Evolutionary conservation across 2,113 vertebrate species (phyloP).

Genomic region (Lutjanus erythropterus): DNA sequence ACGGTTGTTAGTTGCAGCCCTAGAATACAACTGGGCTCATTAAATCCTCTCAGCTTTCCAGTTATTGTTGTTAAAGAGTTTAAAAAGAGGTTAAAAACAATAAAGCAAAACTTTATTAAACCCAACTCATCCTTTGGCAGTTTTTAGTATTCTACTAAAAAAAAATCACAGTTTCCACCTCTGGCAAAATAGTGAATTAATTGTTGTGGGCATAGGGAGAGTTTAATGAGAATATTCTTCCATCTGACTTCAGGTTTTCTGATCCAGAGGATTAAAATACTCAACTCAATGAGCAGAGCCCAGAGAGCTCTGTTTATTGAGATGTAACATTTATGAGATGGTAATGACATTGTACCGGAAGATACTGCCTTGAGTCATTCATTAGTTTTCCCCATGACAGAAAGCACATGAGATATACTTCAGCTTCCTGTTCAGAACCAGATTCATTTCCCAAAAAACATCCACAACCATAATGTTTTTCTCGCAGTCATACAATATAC

Average conservation of each 20-base stretch:
- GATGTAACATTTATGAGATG: conserved; percentile 34
- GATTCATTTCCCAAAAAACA: not conserved
- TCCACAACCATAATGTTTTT: not conserved
- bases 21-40: no score
- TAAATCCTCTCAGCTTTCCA: no score
- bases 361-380: conserved; percentile 25
- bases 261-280: conserved; percentile 6
- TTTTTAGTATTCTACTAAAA: not conserved
- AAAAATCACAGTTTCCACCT: no score
- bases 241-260: conserved; percentile 9
- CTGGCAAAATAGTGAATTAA: not conserved
- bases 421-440: not conserved
- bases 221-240: not conserved
- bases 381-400: conserved; percentile 30
- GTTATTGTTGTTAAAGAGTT: no score
- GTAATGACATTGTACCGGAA: conserved; percentile 44
- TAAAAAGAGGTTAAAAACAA: not conserved
- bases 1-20: no score
- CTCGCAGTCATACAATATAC: not conserved
- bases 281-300: not conserved
- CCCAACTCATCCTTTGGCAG: not conserved
- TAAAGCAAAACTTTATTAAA: not conserved
- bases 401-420: not conserved
- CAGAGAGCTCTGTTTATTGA: conserved; percentile 37
- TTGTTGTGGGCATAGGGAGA: not conserved